phyloP scores from a whole-genome alignment of 2,888 invertebrate species.

The Calameuta pallipes region DNA sequence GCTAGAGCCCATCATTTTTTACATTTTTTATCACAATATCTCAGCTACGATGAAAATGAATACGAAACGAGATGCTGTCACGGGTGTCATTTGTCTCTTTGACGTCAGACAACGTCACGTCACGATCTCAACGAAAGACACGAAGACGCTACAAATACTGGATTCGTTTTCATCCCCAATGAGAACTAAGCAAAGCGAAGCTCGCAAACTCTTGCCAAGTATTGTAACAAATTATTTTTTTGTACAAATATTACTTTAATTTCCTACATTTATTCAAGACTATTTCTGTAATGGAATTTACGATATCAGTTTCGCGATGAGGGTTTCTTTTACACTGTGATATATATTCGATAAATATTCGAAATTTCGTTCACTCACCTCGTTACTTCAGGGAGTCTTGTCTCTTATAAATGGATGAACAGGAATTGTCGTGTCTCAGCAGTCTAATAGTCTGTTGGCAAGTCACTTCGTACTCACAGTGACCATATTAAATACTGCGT shows the following conservation, averaged over 20 bases:
- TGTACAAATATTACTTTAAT: not conserved
- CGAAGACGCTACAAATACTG: no score
- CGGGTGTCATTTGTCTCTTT: slow-evolving; percentile 27
- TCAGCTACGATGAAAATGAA: slow-evolving; percentile 26
- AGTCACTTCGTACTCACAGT: not conserved
- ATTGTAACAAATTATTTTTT: not conserved
- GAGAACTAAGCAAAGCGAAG: not conserved
- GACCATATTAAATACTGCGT: not conserved
- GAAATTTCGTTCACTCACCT: not conserved
- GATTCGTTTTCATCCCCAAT: not conserved
- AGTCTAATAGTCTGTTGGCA: not conserved
- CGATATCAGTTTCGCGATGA: not conserved
- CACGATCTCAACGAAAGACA: not conserved
- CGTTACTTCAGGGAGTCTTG: not conserved
- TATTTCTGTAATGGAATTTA: no score
- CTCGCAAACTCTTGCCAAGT: not conserved
- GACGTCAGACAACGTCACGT: slow-evolving; percentile 26
- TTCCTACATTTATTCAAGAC: not conserved
- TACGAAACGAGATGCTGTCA: slow-evolving; percentile 24
- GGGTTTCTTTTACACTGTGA: not conserved
- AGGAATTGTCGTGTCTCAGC: not conserved
- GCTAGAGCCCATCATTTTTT: not conserved
- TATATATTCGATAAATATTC: no score
- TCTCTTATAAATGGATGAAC: not conserved
- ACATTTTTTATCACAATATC: not conserved